phyloP scores from a whole-genome alignment of 2,797 vertebrate genomes.

The Spinibarbus caldwelli region DNA sequence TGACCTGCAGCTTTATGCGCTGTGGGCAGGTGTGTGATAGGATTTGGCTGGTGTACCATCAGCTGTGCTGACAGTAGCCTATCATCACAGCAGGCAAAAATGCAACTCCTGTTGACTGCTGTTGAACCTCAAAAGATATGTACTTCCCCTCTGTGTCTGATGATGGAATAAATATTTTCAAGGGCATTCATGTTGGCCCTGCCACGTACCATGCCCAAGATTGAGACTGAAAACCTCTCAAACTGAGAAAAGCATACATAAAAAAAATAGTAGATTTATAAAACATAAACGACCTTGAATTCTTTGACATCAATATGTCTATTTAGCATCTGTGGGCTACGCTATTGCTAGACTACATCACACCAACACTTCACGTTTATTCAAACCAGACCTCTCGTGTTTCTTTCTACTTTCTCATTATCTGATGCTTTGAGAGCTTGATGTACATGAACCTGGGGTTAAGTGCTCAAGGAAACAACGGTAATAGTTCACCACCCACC shows the following conservation, averaged over 20 bases:
- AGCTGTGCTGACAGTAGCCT: background rate
- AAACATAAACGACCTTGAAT: background rate
- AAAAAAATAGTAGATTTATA: background rate
- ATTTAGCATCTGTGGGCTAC: background rate
- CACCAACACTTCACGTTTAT: background rate
- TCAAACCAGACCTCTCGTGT: background rate
- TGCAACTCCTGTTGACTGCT: background rate
- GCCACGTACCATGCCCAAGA: background rate
- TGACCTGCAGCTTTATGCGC: background rate
- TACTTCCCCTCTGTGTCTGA: background rate
- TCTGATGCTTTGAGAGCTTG: background rate
- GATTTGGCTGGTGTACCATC: background rate
- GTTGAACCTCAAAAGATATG: constrained; percentile 10
- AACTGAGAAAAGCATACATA: background rate
- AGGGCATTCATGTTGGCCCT: background rate
- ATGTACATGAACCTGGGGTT: constrained; percentile 4
- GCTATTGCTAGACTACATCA: background rate
- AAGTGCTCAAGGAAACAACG: background rate
- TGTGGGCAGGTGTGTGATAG: constrained; percentile 5
- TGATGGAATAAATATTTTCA: constrained; percentile 17
- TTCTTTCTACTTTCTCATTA: background rate
- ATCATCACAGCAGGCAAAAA: background rate
- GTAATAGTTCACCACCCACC: background rate
- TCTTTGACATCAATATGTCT: background rate
- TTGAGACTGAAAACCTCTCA: background rate